A percentile compares a stretch with the other conserved stretches of the same genome.
Evolutionary conservation across 2,113 vertebrate species (phyloP).

Genomic region (Anhinga anhinga): DNA sequence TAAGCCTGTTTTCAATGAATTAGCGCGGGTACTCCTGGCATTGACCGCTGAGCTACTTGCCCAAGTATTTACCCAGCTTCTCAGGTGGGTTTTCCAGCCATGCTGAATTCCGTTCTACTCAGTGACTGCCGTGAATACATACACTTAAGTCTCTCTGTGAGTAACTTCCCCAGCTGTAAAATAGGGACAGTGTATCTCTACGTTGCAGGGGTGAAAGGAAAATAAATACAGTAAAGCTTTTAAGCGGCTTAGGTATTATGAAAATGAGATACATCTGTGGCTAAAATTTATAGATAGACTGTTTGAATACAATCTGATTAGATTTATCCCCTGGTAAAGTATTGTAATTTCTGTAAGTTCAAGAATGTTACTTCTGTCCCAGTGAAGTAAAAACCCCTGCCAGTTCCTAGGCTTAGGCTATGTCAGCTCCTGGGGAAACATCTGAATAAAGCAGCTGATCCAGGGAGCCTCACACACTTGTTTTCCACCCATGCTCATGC

Average conservation of each 20-base stretch:
- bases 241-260: constrained; percentile 53
- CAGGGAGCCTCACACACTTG: background rate
- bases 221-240: constrained; percentile 52
- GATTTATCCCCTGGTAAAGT: constrained; percentile 36
- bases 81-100: constrained; percentile 43
- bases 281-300: constrained; percentile 19
- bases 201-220: constrained; percentile 13
- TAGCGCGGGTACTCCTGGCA: background rate
- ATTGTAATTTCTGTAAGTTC: background rate
- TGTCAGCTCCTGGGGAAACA: background rate
- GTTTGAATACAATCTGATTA: constrained; percentile 22
- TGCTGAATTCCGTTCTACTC: constrained; percentile 26
- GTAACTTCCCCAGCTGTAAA: constrained; percentile 34
- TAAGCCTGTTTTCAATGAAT: background rate
- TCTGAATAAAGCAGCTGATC: background rate
- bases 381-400: background rate
- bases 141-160: background rate
- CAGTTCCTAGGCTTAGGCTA: background rate
- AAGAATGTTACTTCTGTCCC: background rate
- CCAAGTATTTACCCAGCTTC: background rate
- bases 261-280: constrained; percentile 58
- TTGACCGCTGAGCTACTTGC: background rate
- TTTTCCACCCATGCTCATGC: fast-evolving
- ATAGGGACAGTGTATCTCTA: constrained; percentile 1
- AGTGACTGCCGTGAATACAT: background rate